Evolutionary conservation across 1,140 invertebrate species (phyloP), one percentile per base, ranked within the genome.

Genomic region (Wasmannia auropunctata): DNA sequence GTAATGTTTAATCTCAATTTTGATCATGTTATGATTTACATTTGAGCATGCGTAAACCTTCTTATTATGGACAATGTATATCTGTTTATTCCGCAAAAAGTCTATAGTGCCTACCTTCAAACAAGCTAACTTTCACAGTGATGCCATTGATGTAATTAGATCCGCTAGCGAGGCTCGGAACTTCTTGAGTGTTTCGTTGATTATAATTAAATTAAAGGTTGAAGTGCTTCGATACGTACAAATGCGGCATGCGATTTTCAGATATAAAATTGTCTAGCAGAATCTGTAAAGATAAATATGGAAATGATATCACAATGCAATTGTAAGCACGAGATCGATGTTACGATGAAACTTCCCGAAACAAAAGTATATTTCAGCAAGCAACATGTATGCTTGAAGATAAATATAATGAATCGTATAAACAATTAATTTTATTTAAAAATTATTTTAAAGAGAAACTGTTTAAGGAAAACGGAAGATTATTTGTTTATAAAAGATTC

Each of bases 151-250:
- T 6, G 54, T 79, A 90, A 88, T 90, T 88, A 79, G 79, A 79
- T 85, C 51, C 28, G 34, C n/a, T 7, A 51, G 16, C 22, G 28
- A 34, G 22, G 34, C 63, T 56, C 51, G 77, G 11, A 88, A 90
- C 72, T 88, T 86, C 84, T 86, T 60, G 72, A 90, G 85, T 88
- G 85, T 46, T 58, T 62, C 37, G 74, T 85, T 37, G 77, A 77
- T 22, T 75, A 22, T 90, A 88, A 88, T 46, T 70, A 63, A 37
- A 80, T 90, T 89, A 87, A 88, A 86, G 25, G 14, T 37, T 54
- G 49, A 70, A 70, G 14, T 69, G 60, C 19, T 14, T 67, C 22
- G 2, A 6, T 58, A 76, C 56, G 22, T n/a, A 60, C 25, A 49
- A 4, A 14, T 14, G 19, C 8, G 19, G 28, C 34, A 65, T 56